Evolutionary conservation across 1,140 invertebrate genomes (phyloP).

Genomic region (Diachasma alloeum): DNA sequence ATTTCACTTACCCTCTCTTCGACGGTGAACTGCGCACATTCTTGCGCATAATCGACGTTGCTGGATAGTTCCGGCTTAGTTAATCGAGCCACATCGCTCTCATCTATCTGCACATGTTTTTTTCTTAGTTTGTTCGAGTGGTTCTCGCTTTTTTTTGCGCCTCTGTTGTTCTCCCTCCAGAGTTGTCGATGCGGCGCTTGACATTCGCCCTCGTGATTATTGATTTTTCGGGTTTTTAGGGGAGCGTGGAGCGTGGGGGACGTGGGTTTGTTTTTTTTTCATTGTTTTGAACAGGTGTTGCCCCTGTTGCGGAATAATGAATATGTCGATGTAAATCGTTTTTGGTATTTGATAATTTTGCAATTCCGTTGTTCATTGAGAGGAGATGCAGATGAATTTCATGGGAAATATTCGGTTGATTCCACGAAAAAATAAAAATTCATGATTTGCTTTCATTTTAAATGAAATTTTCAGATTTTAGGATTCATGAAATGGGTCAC

Average conservation of each 20-base stretch:
- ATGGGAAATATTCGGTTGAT: neutral
- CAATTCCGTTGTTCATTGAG: too few species aligned
- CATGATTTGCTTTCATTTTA: neutral
- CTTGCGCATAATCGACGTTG: slow-evolving; percentile 27
- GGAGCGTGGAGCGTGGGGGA: neutral
- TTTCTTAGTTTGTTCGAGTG: neutral
- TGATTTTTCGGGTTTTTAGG: neutral
- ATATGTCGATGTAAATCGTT: neutral
- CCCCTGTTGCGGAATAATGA: neutral
- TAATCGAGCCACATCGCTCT: neutral
- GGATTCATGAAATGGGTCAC: neutral
- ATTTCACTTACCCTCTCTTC: slow-evolving; percentile 20
- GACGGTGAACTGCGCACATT: slow-evolving; percentile 27
- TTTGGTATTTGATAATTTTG: neutral
- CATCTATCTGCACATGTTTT: slow-evolving; percentile 6
- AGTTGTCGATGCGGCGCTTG: slow-evolving; percentile 2
- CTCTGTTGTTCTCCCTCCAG: neutral
- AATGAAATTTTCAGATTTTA: neutral
- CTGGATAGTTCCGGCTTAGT: neutral
- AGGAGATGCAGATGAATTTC: too few species aligned
- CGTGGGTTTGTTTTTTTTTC: neutral
- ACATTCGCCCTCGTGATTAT: slow-evolving; percentile 5
- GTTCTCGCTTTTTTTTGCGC: neutral
- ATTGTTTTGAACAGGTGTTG: neutral
- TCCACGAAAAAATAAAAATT: neutral